Evolutionary conservation across 1,140 invertebrate genomes (phyloP), one percentile per base, ranked within the genome.

Genomic region (Pantala flavescens): DNA sequence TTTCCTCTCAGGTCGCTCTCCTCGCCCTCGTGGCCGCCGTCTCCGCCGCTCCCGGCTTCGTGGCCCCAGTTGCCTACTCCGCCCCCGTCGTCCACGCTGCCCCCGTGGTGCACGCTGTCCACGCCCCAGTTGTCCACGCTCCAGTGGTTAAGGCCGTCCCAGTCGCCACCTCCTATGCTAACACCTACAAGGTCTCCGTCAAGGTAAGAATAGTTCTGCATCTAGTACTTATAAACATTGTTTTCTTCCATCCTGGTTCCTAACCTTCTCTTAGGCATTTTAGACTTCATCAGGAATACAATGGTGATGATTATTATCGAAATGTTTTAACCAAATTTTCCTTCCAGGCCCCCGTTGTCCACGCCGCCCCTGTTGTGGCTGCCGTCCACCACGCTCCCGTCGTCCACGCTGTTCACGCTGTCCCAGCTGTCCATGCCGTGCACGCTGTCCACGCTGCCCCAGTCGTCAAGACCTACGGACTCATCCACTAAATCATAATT

Each of bases 171-270:
- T 72, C 71, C 5, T 72, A 72, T 23, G 71, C 71, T 19, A 72
- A 72, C 71, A 72, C 71, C 71, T 72, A 72, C 71, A 72, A 72
- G 71, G 71, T 72, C 71, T 24, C 71, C 71, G 71, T 72, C 23
- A 72, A 72, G 71, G 23, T 63, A 21, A 63, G 49, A 5, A 21
- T 21, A 7, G 3, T 19, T 3, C 49, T 63, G 3, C 12, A 63
- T 14, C n/a, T 63, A 19, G 16, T 9, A 63, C 3, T 14, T 63
- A 21, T 63, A 12, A 21, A 21, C 49, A 7, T 36, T 36, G 9
- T 36, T 36, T 2, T 36, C 2, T 9, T 9, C 9, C 28, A 36
- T 36, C 28, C 28, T 36, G 28, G 28, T 9, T 36, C 3, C 2
- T 36, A n/a, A n/a, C n/a, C n/a, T n/a, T n/a, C n/a, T n/a, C n/a